Conservation (phyloP, 1,140 invertebrate genomes). For the Dendrolimus kikuchii region DNA sequence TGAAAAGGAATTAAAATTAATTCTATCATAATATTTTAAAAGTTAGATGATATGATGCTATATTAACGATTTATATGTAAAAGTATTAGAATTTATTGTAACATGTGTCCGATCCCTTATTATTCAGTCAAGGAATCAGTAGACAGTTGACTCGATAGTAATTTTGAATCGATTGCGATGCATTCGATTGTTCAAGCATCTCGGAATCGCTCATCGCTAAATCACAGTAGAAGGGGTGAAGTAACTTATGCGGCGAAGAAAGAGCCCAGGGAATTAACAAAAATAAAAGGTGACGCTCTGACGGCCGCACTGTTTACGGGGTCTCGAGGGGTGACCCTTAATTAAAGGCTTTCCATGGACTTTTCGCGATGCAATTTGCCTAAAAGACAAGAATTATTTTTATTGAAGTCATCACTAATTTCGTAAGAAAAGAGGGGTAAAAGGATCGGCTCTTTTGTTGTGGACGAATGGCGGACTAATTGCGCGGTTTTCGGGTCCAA, state of each 20-base stretch:
- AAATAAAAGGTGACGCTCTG: slow-evolving; percentile 69
- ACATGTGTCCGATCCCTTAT: too few species aligned
- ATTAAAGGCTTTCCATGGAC: slow-evolving; percentile 68
- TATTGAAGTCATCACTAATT: slow-evolving; percentile 73
- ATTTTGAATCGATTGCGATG: too few species aligned
- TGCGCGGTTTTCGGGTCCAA: slow-evolving; percentile 55
- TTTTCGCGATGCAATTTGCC: slow-evolving; percentile 69
- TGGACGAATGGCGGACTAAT: slow-evolving; percentile 63
- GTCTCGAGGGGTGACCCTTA: slow-evolving; percentile 52
- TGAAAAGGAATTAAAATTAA: too few species aligned
- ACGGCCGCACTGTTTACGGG: slow-evolving; percentile 59
- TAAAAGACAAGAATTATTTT: slow-evolving; percentile 73
- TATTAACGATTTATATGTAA: too few species aligned
- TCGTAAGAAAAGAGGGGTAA: slow-evolving; percentile 45
- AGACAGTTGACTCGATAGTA: too few species aligned
- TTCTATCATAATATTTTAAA: too few species aligned
- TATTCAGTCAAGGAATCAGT: too few species aligned
- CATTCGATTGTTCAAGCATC: too few species aligned
- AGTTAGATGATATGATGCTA: too few species aligned
- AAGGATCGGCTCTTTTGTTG: slow-evolving; percentile 48
- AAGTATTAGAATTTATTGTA: too few species aligned
- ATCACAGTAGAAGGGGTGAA: slow-evolving; percentile 42
- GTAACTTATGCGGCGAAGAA: slow-evolving; percentile 70
- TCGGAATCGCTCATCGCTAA: too few species aligned
- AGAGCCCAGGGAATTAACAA: slow-evolving; percentile 67